Evolutionary conservation across 2,113 vertebrate species (phyloP).

Genomic region (Rhea pennata): DNA sequence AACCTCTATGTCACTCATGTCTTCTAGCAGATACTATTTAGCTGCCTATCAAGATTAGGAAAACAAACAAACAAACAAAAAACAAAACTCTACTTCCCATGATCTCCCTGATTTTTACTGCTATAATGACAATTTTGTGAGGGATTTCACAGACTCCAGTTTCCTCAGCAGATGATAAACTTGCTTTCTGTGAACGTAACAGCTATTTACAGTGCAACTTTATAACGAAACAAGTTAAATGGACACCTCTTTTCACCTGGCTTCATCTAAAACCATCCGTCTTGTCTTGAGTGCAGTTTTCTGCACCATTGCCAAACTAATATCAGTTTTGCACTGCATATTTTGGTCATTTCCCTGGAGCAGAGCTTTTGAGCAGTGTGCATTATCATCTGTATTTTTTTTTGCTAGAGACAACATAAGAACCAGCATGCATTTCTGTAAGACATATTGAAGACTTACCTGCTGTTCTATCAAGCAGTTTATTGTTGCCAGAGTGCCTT

Average conservation of each 20-base stretch:
- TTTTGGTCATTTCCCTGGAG: not conserved
- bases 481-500: conserved; percentile 9
- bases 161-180: not conserved
- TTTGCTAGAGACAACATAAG: not conserved
- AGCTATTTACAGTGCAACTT: not conserved
- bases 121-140: not conserved
- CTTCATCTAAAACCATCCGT: not conserved
- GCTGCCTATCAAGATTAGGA: not conserved
- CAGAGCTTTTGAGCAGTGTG: not conserved
- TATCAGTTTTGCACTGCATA: not conserved
- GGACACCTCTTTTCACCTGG: not conserved
- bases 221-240: not conserved
- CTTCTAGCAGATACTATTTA: not conserved
- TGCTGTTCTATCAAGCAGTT: conserved; percentile 4
- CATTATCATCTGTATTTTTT: not conserved
- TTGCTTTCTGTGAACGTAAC: not conserved
- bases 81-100: accelerated
- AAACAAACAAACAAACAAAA: too few relatives aligned
- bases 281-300: not conserved
- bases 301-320: not conserved
- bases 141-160: not conserved
- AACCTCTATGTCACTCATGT: not conserved
- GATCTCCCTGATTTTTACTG: not conserved
- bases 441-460: not conserved
- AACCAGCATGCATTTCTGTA: not conserved